phyloP scores from a whole-genome alignment of 2,888 invertebrate genomes.

The Napeogenes inachia region DNA sequence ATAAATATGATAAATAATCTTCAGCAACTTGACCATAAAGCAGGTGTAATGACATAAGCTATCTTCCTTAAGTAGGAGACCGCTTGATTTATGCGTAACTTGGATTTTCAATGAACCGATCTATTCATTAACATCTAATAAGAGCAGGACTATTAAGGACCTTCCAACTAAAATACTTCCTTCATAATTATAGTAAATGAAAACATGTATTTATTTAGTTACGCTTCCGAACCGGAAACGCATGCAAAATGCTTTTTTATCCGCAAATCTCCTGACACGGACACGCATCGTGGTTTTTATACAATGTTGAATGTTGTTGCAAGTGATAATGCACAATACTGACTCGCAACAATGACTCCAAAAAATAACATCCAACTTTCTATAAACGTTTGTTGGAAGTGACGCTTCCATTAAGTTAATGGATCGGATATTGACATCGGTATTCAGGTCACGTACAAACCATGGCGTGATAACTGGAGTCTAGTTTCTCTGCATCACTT shows the following conservation, averaged over 20 bases:
- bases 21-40: slow-evolving; percentile 33
- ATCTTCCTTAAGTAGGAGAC: slow-evolving; percentile 51
- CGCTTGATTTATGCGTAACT: slow-evolving; percentile 61
- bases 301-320: slow-evolving; percentile 39
- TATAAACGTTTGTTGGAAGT: slow-evolving; percentile 5
- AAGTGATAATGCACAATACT: slow-evolving; percentile 28
- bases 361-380: not conserved
- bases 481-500: slow-evolving; percentile 38
- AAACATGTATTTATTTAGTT: slow-evolving; percentile 29
- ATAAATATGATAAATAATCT: slow-evolving; percentile 2
- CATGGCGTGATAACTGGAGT: slow-evolving; percentile 50
- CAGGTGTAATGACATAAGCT: slow-evolving; percentile 55
- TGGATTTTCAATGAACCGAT: slow-evolving; percentile 48
- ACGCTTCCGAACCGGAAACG: slow-evolving; percentile 38
- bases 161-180: not conserved
- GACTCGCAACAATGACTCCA: slow-evolving; percentile 10
- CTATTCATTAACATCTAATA: slow-evolving; percentile 40
- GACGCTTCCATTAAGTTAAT: slow-evolving; percentile 43
- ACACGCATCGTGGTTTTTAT: slow-evolving; percentile 53
- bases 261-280: slow-evolving; percentile 59
- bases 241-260: slow-evolving; percentile 40
- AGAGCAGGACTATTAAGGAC: too few species aligned
- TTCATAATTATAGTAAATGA: slow-evolving; percentile 9
- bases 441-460: slow-evolving; percentile 44
- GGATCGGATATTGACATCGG: slow-evolving; percentile 40